These are phyloP conservation scores for Ophioninae sp. DNA, from an alignment of 2,888 invertebrate species.

Conservation along the genomic window DNA sequence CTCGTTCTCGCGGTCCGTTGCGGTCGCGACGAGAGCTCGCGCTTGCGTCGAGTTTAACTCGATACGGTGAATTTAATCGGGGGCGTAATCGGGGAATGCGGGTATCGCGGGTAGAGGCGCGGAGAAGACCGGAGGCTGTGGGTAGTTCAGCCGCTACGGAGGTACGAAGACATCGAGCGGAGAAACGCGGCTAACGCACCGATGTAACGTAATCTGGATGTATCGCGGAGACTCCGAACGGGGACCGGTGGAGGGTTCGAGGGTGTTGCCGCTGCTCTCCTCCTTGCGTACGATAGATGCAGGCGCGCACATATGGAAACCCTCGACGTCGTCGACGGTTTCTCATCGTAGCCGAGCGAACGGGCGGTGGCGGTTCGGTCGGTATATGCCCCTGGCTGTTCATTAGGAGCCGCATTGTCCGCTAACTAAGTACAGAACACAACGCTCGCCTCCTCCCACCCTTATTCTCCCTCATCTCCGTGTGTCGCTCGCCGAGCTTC, in stretches of 20 bases:
- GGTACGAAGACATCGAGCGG: background rate
- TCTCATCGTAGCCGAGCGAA: conserved; percentile 58
- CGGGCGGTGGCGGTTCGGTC: conserved; percentile 66
- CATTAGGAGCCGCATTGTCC: conserved; percentile 81
- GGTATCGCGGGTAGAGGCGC: conserved; percentile 38
- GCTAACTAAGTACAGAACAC: conserved; percentile 79
- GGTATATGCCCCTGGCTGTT: conserved; percentile 79
- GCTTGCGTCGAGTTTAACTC: conserved; percentile 4
- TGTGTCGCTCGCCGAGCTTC: conserved; percentile 36
- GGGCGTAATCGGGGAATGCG: conserved; percentile 31
- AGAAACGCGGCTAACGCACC: conserved; percentile 44
- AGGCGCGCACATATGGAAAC: conserved; percentile 61
- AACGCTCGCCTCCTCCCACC: conserved; percentile 63
- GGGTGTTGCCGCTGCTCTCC: conserved; percentile 39
- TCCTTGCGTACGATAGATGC: conserved; percentile 8
- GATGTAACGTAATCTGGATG: conserved; percentile 77
- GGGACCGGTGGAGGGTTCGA: conserved; percentile 66
- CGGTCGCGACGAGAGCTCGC: conserved; percentile 14
- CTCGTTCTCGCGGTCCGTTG: conserved; percentile 15
- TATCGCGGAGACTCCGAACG: conserved; percentile 73
- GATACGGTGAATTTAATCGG: conserved; percentile 51
- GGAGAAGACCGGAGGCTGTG: background rate
- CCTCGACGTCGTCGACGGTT: conserved; percentile 63
- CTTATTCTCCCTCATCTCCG: conserved; percentile 46
- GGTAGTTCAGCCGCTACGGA: conserved; percentile 60